phyloP scores from a whole-genome alignment of 2,113 vertebrate genomes.

The Hippocampus barbouri region DNA sequence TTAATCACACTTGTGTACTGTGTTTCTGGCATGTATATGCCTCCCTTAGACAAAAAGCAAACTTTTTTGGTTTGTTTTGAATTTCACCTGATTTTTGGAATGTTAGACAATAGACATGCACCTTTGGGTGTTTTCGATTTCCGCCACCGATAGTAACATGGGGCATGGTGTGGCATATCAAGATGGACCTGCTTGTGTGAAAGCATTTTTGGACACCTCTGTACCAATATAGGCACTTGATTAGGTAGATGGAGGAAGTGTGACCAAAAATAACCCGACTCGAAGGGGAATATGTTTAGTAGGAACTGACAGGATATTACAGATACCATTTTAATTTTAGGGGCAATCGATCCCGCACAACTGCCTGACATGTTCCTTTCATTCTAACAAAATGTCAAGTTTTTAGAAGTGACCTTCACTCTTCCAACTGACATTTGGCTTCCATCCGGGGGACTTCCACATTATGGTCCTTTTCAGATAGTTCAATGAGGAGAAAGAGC shows the following conservation, averaged over 20 bases:
- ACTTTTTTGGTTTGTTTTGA: too few relatives aligned
- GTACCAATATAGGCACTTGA: background rate
- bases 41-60: too few relatives aligned
- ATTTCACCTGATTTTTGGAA: too few relatives aligned
- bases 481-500: background rate
- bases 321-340: background rate
- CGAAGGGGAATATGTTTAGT: background rate
- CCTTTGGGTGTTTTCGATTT: too few relatives aligned
- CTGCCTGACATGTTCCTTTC: background rate
- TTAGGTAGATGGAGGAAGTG: background rate
- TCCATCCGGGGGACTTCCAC: background rate
- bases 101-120: too few relatives aligned
- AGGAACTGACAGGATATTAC: background rate
- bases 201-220: background rate
- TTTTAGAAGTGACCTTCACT: background rate
- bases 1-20: too few relatives aligned
- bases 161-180: too few relatives aligned
- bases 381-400: background rate
- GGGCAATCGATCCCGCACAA: background rate
- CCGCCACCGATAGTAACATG: too few relatives aligned
- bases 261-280: background rate
- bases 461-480: background rate
- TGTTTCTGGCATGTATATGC: too few relatives aligned
- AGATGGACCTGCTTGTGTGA: background rate
- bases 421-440: background rate